These are phyloP conservation scores for Zaprionus nigranus DNA, from an alignment of 1,140 invertebrate genomes.

Conservation along the genomic window DNA sequence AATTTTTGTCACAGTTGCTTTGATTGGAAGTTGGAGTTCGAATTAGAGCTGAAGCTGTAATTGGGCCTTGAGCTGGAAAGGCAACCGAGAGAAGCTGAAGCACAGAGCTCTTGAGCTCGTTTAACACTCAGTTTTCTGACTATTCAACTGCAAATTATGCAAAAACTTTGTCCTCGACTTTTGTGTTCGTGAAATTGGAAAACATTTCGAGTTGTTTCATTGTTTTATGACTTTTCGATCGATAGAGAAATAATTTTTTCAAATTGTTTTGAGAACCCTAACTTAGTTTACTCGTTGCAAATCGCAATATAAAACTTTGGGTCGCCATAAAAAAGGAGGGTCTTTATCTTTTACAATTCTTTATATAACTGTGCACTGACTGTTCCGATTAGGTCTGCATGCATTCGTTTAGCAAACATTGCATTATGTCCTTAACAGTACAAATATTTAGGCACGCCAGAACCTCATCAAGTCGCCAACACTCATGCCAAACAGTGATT, in stretches of 20 bases:
- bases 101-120: constrained; percentile 25
- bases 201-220: constrained; percentile 14
- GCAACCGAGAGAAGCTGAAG: neutral
- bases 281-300: constrained; percentile 7
- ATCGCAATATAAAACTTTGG: neutral
- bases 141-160: constrained; percentile 72
- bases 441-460: constrained; percentile 59
- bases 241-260: neutral
- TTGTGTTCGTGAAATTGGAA: constrained; percentile 48
- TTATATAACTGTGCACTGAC: neutral
- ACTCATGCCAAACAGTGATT: constrained; percentile 59
- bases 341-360: neutral
- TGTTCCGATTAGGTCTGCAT: neutral
- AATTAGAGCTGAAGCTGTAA: neutral
- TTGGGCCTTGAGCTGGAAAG: constrained; percentile 1
- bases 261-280: constrained; percentile 11
- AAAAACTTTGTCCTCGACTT: constrained; percentile 52
- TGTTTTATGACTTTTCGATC: constrained; percentile 22
- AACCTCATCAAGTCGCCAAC: constrained; percentile 43
- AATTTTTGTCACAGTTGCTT: constrained; percentile 52
- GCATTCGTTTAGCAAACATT: constrained; percentile 17
- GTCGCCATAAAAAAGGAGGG: neutral
- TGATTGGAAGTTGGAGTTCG: constrained; percentile 12
- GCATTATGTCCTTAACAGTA: constrained; percentile 34
- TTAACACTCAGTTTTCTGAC: constrained; percentile 42